Evolutionary conservation across 2,888 invertebrate species (phyloP), one percentile per base, ranked within the genome.

Genomic region (Thalpophila matura): DNA sequence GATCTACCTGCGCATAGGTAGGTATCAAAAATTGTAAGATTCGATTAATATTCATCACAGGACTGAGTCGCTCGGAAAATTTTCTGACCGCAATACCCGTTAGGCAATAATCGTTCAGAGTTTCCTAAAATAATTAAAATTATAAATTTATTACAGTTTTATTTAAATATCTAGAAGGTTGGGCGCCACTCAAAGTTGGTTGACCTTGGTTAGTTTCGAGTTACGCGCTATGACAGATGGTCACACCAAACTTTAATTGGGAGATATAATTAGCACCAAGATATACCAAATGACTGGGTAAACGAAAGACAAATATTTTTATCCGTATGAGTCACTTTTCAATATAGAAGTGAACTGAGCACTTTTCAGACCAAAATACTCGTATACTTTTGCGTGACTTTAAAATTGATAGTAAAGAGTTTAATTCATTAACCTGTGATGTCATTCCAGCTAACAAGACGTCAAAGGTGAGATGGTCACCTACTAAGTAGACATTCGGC

Each of bases 121-220:
- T 67, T 73, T 78, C 66, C 67, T 74, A 61, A 75, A 77, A 64
- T 66, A 68, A 69, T 78, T 69, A 64, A 56, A 57, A 68, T 60
- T 35, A 59, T 68, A 45, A 45, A 70, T 66, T 66, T 71, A 60
- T 72, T 63, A 65, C 72, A 51, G 66, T 67, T 70, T 71, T 70
- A 77, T 84, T 83, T 77, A 79, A 83, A 79, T 81, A 74, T 53
- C 46, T 33, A 55, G 79, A 82, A 84, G 84, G 83, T 79, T 72
- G 60, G 37, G 26, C 24, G 67, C 72, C 65, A 79, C 67, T 72
- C 74, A 77, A 73, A 81, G 74, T 81, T 70, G 75, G 58, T 67
- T 77, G 72, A 80, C 85, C 86, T 85, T 82, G 68, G 81, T 70
- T 63, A 70, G 68, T 64, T 58, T 35, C 9, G 45, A 61, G 14